Conservation (phyloP, 2,888 invertebrate species). For the Myopa tessellatipennis region DNA sequence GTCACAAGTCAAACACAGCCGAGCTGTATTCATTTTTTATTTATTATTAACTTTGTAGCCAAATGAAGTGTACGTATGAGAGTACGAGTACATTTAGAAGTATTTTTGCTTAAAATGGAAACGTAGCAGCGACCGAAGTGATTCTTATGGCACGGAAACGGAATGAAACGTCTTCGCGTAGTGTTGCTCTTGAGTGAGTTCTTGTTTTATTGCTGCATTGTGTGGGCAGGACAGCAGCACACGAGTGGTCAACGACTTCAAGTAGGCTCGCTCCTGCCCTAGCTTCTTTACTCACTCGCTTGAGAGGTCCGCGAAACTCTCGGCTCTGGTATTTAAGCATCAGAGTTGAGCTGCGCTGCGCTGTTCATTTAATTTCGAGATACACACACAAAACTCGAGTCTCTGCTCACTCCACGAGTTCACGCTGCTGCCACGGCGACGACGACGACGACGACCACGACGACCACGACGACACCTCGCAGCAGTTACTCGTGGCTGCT, state of each 20-base stretch:
- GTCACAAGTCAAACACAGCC: conserved; percentile 8
- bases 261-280: background rate
- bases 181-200: conserved; percentile 7
- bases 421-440: background rate
- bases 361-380: conserved; percentile 23
- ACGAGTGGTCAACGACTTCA: conserved; percentile 26
- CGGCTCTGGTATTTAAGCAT: background rate
- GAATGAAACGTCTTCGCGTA: conserved; percentile 20
- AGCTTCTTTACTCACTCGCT: background rate
- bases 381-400: conserved; percentile 14
- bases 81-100: too few species aligned
- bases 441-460: background rate
- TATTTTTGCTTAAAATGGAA: background rate
- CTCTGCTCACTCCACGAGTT: background rate
- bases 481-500: background rate
- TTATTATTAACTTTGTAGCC: conserved; percentile 16
- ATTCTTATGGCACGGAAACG: background rate
- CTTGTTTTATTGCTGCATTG: background rate
- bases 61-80: background rate
- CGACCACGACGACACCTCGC: background rate
- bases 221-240: conserved; percentile 18
- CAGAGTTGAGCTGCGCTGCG: background rate
- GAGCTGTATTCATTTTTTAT: background rate
- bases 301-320: background rate
- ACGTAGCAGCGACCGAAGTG: background rate